Conservation (phyloP, 1,140 invertebrate genomes). For the Listronotus bonariensis region DNA sequence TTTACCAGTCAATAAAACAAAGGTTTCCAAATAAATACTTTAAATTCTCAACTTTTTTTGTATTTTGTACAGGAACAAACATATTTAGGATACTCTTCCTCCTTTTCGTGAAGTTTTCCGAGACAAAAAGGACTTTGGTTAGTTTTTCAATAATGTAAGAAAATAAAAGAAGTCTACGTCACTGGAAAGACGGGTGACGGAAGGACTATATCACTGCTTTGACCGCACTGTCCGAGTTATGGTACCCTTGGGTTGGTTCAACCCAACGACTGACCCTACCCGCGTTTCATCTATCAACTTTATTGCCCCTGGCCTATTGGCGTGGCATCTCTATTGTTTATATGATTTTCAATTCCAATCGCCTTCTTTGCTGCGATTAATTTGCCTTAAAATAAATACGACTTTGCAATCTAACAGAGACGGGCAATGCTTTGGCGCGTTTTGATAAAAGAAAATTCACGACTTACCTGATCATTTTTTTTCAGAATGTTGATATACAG, state of each 20-base stretch:
- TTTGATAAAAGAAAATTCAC: too few species aligned
- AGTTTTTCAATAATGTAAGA: background rate
- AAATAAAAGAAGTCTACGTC: slow-evolving; percentile 12
- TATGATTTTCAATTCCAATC: slow-evolving; percentile 34
- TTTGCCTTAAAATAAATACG: slow-evolving; percentile 19
- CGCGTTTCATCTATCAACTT: slow-evolving; percentile 37
- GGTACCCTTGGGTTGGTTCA: slow-evolving; percentile 37
- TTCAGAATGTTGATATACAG: too few species aligned
- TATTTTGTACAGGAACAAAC: too few species aligned
- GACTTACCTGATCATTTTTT: too few species aligned
- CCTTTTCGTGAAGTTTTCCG: too few species aligned
- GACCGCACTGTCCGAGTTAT: slow-evolving; percentile 35
- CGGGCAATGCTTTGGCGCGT: background rate
- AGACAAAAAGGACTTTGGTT: too few species aligned
- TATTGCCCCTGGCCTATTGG: slow-evolving; percentile 27
- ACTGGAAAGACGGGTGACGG: slow-evolving; percentile 25
- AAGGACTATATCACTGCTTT: slow-evolving; percentile 29
- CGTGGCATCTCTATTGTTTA: slow-evolving; percentile 39
- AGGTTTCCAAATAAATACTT: too few species aligned
- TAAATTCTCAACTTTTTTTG: too few species aligned
- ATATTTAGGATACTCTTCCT: too few species aligned
- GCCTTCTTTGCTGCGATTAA: slow-evolving; percentile 5
- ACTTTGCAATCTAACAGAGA: background rate
- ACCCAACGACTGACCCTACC: slow-evolving; percentile 36
- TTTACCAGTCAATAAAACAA: too few species aligned